A percentile compares a stretch with the other conserved stretches of the same genome.
phyloP scores from a whole-genome alignment of 37 sponge, comb jelly and placozoan genomes.

The Halichondria panicea region DNA sequence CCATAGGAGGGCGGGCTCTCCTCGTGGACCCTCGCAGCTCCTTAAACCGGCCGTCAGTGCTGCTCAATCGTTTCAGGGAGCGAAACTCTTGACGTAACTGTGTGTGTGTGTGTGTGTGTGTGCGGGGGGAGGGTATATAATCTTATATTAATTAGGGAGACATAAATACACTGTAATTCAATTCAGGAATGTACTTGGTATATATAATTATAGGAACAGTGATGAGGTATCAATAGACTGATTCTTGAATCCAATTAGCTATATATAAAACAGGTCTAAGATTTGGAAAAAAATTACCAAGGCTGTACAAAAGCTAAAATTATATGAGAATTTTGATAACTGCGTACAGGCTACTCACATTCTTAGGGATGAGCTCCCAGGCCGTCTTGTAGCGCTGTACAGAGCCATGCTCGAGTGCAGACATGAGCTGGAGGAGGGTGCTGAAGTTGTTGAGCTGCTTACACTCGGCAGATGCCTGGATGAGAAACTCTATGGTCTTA shows the following conservation, averaged over 20 bases:
- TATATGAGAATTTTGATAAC: too few species aligned
- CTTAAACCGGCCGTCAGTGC: conserved; percentile 60
- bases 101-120: background rate
- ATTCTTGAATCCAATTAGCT: too few species aligned
- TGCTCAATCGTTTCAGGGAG: conserved; percentile 7
- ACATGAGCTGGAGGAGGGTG: conserved; percentile 56
- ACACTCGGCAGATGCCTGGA: conserved; percentile 31
- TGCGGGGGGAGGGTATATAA: background rate
- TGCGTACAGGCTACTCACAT: conserved; percentile 12
- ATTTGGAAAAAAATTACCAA: too few species aligned
- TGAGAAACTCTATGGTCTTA: conserved; percentile 43
- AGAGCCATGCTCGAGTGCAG: conserved; percentile 52
- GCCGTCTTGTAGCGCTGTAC: conserved; percentile 28
- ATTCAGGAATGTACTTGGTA: too few species aligned
- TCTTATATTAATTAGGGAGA: too few species aligned
- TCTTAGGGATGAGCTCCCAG: conserved; percentile 42
- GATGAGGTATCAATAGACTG: too few species aligned
- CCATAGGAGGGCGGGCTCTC: conserved; percentile 37
- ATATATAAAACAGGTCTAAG: too few species aligned
- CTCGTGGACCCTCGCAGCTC: conserved; percentile 47
- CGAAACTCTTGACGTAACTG: conserved; percentile 44
- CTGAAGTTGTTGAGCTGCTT: conserved; percentile 55
- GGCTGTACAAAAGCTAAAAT: too few species aligned
- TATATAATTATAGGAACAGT: too few species aligned
- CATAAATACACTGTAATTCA: too few species aligned